Evolutionary conservation across 2,797 vertebrate species (phyloP), one percentile per base, ranked within the genome.

Genomic region (Merluccius polli): DNA sequence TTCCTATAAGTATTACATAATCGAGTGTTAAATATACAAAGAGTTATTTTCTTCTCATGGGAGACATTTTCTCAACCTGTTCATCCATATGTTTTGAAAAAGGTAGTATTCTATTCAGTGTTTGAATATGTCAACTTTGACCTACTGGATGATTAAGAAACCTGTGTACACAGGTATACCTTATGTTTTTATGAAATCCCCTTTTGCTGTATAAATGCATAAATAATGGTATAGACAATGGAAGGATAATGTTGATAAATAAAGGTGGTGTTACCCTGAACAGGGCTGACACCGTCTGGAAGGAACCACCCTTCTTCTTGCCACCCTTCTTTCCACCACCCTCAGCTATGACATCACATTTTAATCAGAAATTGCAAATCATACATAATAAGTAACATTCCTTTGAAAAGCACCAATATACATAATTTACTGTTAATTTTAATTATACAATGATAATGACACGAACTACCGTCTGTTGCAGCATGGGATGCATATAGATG

Each of bases 271-370:
- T 79, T 87, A 97, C 96, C 92, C 95, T 93, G 84, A 97, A 96
- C 41, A 97, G 87, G 11, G 94, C 94, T 84, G 95, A 97, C 29
- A 97, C 95, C 0, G 96, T 97, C 86, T 98, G 96, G 85, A 97
- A 97, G 29, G 95, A 96, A 38, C 95, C 96, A 11, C 93, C 95
- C 86, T 96, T 97, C 84, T 95, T 96, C 89, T 96, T 97, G 63
- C 89, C 91, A 41, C 63, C 94, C 85, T 96, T 95, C 83, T 95
- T 96, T 52, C 82, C 81, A 63, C 79, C 30, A 31, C 88, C 82
- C 69, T 88, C 84, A 71, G 63, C 87, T 87, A 71, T 36, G 32
- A 74, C 63, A 4, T 76, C 65, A 30, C 67, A 65, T 27, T 24
- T 63, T 10, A 27, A 63, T 24, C 52, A 63, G 52, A 13, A 27